Conservation (phyloP, 2,113 vertebrate genomes). For the Holacanthus passer region DNA sequence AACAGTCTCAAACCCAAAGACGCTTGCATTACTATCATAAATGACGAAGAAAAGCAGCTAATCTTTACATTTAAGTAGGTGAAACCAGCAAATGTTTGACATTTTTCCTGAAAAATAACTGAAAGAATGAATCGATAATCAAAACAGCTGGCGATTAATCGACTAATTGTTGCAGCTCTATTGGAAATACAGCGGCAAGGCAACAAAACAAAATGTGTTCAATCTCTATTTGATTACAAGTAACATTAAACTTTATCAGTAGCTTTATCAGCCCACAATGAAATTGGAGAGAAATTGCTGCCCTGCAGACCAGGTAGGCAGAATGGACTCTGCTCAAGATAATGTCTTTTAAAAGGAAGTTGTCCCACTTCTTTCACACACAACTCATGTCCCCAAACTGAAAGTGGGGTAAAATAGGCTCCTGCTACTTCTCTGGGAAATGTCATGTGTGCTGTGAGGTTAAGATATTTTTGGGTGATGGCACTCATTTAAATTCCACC, state of each 20-base stretch:
- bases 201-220: conserved; percentile 22
- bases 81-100: too few relatives aligned
- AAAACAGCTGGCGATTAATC: too few relatives aligned
- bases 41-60: too few relatives aligned
- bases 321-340: conserved; percentile 54
- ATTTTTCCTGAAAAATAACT: too few relatives aligned
- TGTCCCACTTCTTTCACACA: conserved; percentile 50
- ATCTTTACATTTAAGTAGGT: too few relatives aligned
- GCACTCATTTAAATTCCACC: conserved; percentile 25
- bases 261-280: conserved; percentile 38
- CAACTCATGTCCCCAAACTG: conserved; percentile 51
- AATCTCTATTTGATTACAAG: conserved; percentile 48
- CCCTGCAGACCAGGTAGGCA: conserved; percentile 42
- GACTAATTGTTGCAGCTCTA: too few relatives aligned
- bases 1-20: too few relatives aligned
- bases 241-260: conserved; percentile 38
- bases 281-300: conserved; percentile 37
- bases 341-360: conserved; percentile 66
- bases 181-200: conserved; percentile 12
- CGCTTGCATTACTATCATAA: too few relatives aligned
- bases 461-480: conserved; percentile 1
- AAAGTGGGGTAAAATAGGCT: conserved; percentile 34
- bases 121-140: too few relatives aligned
- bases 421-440: conserved; percentile 7
- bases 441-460: conserved; percentile 6